A percentile compares a stretch with the other conserved stretches of the same genome.
Evolutionary conservation across 2,888 invertebrate genomes (phyloP).

Genomic region (Tubulanus polymorphus): DNA sequence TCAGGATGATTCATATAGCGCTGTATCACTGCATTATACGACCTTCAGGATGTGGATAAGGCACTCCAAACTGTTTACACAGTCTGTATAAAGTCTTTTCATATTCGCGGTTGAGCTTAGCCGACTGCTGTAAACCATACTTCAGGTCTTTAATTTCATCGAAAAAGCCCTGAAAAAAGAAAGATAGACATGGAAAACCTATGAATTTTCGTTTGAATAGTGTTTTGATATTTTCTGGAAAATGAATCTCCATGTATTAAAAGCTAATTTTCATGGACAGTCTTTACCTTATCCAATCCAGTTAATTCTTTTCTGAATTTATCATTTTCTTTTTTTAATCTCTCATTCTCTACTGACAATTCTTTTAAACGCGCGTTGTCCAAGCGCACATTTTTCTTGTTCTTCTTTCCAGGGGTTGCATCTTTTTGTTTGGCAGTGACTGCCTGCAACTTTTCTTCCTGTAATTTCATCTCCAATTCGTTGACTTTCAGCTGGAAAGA

Average conservation of each 20-base stretch:
- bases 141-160: conserved; percentile 47
- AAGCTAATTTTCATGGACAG: too few species aligned
- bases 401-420: neutral
- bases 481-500: conserved; percentile 27
- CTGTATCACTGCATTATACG: too few species aligned
- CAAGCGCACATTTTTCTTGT: too few species aligned
- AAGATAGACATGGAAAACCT: neutral
- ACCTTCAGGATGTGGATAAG: conserved; percentile 32
- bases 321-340: conserved; percentile 28
- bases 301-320: conserved; percentile 30
- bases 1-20: too few species aligned
- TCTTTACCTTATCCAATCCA: conserved; percentile 35
- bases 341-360: too few species aligned
- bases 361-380: too few species aligned
- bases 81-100: conserved; percentile 34
- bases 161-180: conserved; percentile 40
- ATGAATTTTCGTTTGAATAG: too few species aligned
- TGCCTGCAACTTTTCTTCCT: conserved; percentile 28
- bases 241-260: too few species aligned
- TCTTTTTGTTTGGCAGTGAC: neutral
- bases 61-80: conserved; percentile 35
- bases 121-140: conserved; percentile 38
- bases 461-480: conserved; percentile 26
- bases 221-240: too few species aligned
- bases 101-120: conserved; percentile 37